Conservation (phyloP, 2,113 vertebrate species). For the Anarrhichthys ocellatus region DNA sequence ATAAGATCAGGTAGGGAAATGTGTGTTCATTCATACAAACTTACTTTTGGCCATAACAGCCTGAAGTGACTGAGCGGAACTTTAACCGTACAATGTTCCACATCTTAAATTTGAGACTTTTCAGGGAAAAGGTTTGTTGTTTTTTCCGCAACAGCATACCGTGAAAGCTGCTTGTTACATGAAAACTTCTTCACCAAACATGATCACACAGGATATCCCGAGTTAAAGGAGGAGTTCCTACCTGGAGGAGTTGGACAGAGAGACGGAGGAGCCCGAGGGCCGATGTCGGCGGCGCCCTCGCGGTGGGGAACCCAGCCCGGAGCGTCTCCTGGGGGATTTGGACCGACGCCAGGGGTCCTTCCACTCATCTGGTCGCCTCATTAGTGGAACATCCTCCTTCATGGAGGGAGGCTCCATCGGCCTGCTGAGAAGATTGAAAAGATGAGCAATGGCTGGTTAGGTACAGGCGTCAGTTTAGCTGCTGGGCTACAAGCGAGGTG, state of each 20-base stretch:
- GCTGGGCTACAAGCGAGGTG: neutral
- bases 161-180: neutral
- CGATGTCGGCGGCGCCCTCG: constrained; percentile 89
- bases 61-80: no score
- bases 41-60: no score
- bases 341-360: constrained; percentile 99
- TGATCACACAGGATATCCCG: neutral
- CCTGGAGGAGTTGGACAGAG: constrained; percentile 96
- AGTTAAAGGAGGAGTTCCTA: constrained; percentile 54
- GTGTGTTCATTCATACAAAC: no score
- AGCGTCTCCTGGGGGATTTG: constrained; percentile 95
- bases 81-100: no score
- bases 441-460: neutral
- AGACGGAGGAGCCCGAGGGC: constrained; percentile 92
- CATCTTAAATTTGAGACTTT: no score
- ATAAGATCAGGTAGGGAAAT: no score
- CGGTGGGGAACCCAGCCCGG: constrained; percentile 89
- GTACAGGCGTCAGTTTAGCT: neutral
- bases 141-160: neutral
- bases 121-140: neutral
- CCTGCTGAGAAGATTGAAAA: constrained; percentile 61
- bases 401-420: constrained; percentile 85
- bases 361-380: constrained; percentile 95
- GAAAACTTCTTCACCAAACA: neutral
- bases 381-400: constrained; percentile 86